phyloP scores from a whole-genome alignment of 2,888 invertebrate genomes.

The Pardosa pseudoannulata region DNA sequence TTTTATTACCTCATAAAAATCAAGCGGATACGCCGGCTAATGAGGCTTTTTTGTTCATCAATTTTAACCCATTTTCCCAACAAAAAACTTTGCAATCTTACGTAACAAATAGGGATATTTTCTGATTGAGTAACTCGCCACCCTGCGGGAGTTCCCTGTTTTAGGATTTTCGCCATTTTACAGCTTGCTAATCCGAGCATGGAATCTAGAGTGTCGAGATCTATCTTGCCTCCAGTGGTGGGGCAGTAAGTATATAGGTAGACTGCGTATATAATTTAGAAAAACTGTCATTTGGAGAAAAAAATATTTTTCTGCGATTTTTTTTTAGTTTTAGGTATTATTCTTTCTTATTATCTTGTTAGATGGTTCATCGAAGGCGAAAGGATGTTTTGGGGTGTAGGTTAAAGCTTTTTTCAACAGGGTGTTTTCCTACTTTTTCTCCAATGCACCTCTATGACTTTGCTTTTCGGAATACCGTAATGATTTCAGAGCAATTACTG shows the following conservation, averaged over 20 bases:
- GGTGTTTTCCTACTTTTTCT: too few relatives aligned
- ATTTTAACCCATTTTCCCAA: conserved; percentile 3
- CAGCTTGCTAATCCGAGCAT: background rate
- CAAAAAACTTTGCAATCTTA: background rate
- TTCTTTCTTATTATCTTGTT: background rate
- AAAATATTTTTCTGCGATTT: background rate
- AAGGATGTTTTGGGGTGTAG: background rate
- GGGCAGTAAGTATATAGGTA: conserved; percentile 23
- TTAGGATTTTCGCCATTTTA: background rate
- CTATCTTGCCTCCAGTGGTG: background rate
- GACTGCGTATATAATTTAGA: background rate
- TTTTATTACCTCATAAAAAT: background rate
- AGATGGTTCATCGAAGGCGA: background rate
- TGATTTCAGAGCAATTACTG: too few relatives aligned
- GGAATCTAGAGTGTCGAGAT: conserved; percentile 5
- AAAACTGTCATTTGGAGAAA: background rate
- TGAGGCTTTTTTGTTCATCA: background rate
- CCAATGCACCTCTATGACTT: too few relatives aligned
- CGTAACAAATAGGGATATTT: background rate
- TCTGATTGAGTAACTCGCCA: background rate
- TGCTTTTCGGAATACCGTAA: too few relatives aligned
- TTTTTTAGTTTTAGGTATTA: background rate
- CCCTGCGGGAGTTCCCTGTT: background rate
- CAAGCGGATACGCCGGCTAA: background rate
- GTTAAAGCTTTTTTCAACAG: too few relatives aligned